These are phyloP conservation scores for Gymnoscopelus braueri DNA, from an alignment of 2,797 vertebrate species.

Conservation along the genomic window DNA sequence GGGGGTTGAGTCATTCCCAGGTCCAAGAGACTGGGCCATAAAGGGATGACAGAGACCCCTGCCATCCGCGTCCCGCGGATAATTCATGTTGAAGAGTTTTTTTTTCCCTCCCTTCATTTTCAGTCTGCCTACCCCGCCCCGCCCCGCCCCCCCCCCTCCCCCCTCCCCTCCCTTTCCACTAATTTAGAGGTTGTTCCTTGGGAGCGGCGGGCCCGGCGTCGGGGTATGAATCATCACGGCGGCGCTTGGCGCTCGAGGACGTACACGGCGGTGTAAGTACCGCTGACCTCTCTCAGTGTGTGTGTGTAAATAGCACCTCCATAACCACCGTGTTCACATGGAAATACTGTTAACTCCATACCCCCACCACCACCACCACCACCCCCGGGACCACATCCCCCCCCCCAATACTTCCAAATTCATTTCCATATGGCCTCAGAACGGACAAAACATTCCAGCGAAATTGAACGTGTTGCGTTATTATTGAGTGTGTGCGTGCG, in stretches of 20 bases:
- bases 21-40: constrained; percentile 57
- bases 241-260: constrained; percentile 46
- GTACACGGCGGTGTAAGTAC: constrained; percentile 43
- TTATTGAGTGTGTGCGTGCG: not conserved
- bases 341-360: constrained; percentile 52
- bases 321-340: constrained; percentile 49
- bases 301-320: constrained; percentile 61
- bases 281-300: constrained; percentile 52
- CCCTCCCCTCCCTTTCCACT: constrained; percentile 61
- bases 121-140: constrained; percentile 70
- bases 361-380: not conserved
- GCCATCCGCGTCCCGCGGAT: constrained; percentile 71
- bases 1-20: no score
- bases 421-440: constrained; percentile 35
- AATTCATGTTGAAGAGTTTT: constrained; percentile 84
- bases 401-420: constrained; percentile 10
- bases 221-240: constrained; percentile 73
- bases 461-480: not conserved
- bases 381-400: not conserved
- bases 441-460: constrained; percentile 32
- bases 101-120: constrained; percentile 75
- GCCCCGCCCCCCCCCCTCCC: no score
- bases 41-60: constrained; percentile 77
- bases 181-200: constrained; percentile 76
- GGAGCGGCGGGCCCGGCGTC: constrained; percentile 60